These are phyloP conservation scores for Ameiurus melas DNA, from an alignment of 2,113 vertebrate species.

Conservation along the genomic window DNA sequence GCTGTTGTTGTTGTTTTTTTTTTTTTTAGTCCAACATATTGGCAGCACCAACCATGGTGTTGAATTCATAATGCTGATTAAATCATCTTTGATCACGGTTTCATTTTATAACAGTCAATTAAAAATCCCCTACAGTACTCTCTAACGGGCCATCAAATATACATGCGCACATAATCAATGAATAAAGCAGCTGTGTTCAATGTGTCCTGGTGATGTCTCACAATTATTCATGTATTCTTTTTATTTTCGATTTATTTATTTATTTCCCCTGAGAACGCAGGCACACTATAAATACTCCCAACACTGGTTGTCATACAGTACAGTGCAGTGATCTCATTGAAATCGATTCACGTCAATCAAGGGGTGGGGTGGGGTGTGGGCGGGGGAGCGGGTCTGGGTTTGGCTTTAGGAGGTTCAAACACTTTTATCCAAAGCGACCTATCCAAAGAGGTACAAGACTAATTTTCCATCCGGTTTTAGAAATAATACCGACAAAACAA, in stretches of 20 bases:
- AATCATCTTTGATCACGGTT: background rate
- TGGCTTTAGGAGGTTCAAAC: background rate
- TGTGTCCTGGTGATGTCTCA: background rate
- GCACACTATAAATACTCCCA: background rate
- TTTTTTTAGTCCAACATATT: background rate
- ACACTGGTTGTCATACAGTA: background rate
- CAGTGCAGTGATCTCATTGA: background rate
- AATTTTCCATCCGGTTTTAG: background rate
- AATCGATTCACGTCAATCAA: background rate
- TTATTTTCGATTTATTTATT: background rate
- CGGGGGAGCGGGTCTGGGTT: no score
- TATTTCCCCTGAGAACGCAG: background rate
- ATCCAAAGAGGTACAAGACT: background rate
- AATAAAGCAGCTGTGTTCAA: background rate
- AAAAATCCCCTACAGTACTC: constrained; percentile 7
- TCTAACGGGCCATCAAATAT: background rate
- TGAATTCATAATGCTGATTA: constrained; percentile 19
- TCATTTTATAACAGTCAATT: background rate
- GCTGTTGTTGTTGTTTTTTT: no score
- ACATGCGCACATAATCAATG: background rate
- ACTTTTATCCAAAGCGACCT: background rate
- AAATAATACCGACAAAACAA: background rate
- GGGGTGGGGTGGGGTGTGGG: no score
- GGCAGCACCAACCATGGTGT: background rate
- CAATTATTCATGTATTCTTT: background rate